Percentiles rank a stretch among this genome's conserved stretches.
phyloP scores from a whole-genome alignment of 2,888 invertebrate genomes.

The Bombylius major region DNA sequence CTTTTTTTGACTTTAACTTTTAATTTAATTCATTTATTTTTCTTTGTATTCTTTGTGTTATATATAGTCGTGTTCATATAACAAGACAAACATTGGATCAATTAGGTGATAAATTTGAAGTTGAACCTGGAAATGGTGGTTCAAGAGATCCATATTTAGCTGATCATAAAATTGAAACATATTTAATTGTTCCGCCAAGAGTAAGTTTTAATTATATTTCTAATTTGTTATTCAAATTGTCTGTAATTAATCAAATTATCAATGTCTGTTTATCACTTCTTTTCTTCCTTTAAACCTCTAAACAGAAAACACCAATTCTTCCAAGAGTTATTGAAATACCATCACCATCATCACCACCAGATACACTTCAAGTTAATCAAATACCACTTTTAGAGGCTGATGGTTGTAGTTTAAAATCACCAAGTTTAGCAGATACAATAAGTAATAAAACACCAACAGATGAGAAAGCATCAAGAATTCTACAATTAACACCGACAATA shows the following conservation, averaged over 20 bases:
- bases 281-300: not conserved
- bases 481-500: constrained; percentile 20
- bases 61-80: constrained; percentile 74
- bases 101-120: constrained; percentile 68
- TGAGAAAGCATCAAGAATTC: constrained; percentile 10
- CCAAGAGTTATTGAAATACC: constrained; percentile 16
- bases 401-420: constrained; percentile 7
- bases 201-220: constrained; percentile 36
- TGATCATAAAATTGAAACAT: constrained; percentile 81
- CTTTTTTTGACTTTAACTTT: too few species aligned
- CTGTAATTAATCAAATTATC: not conserved
- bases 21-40: too few species aligned
- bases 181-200: constrained; percentile 71
- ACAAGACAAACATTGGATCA: constrained; percentile 73
- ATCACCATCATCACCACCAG: constrained; percentile 9
- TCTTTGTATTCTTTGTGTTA: not conserved
- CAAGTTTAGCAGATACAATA: constrained; percentile 10
- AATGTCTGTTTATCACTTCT: too few species aligned
- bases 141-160: constrained; percentile 73
- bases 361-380: constrained; percentile 9
- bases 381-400: constrained; percentile 10
- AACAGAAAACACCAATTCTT: constrained; percentile 12
- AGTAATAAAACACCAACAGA: constrained; percentile 11
- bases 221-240: not conserved
- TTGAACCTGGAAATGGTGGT: constrained; percentile 72